Evolutionary conservation across 2,888 invertebrate genomes (phyloP).

Genomic region (Athalia rosae): DNA sequence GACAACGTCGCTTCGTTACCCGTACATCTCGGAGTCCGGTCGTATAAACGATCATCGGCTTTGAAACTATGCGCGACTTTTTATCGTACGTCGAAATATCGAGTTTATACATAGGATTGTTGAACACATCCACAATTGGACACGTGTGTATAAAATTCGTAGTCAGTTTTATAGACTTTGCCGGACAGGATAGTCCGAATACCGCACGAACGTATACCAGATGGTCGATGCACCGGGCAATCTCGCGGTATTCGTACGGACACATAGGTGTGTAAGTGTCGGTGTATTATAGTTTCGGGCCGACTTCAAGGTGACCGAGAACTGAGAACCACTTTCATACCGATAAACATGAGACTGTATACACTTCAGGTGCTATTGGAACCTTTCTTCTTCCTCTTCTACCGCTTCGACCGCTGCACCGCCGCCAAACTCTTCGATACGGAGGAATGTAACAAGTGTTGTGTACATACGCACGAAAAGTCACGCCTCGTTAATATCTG

Average conservation of each 20-base stretch:
- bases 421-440: too few relatives aligned
- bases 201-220: constrained; percentile 1
- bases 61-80: constrained; percentile 23
- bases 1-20: background rate
- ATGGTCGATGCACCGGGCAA: background rate
- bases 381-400: too few relatives aligned
- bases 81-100: constrained; percentile 17
- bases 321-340: too few relatives aligned
- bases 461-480: background rate
- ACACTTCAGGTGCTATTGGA: too few relatives aligned
- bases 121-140: background rate
- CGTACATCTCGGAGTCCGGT: background rate
- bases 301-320: too few relatives aligned
- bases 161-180: constrained; percentile 26
- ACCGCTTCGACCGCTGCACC: too few relatives aligned
- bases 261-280: too few relatives aligned
- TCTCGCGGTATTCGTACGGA: background rate
- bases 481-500: background rate
- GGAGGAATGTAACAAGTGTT: too few relatives aligned
- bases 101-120: background rate
- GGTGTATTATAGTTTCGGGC: too few relatives aligned
- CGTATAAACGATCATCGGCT: background rate
- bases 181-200: constrained; percentile 5
- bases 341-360: too few relatives aligned
- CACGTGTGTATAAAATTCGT: constrained; percentile 2